These are phyloP conservation scores for Sinocyclocheilus anophthalmus DNA, from an alignment of 2,113 vertebrate genomes.

Conservation along the genomic window DNA sequence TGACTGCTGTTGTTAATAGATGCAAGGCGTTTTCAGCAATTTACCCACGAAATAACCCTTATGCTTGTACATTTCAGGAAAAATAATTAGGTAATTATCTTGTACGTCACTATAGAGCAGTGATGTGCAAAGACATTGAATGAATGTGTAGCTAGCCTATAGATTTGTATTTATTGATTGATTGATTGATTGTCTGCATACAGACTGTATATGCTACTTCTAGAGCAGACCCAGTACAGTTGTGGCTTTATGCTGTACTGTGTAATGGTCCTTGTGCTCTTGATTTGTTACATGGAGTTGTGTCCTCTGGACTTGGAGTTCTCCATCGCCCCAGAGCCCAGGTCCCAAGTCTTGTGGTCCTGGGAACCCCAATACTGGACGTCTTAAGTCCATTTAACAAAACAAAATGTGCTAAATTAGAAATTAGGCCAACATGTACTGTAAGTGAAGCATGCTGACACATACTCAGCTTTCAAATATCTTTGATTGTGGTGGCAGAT, in stretches of 20 bases:
- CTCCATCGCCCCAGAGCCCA: no score
- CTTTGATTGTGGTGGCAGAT: no score
- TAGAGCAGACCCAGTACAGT: no score
- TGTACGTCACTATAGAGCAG: background rate
- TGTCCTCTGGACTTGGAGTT: no score
- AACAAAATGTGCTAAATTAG: background rate
- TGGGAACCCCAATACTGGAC: no score
- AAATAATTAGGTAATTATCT: background rate
- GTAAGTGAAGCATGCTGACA: background rate
- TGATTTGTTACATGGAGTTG: no score
- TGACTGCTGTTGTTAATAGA: background rate
- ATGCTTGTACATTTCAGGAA: background rate
- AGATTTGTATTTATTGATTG: background rate
- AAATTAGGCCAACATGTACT: background rate
- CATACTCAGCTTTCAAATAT: no score
- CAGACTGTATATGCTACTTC: background rate
- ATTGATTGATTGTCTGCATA: background rate
- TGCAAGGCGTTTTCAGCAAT: background rate
- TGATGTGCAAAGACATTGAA: background rate
- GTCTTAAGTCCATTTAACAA: background rate
- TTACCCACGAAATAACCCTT: background rate
- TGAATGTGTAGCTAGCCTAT: background rate
- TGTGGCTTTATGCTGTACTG: background rate
- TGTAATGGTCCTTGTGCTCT: background rate
- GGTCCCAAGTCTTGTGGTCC: no score